These are phyloP conservation scores for Avahi laniger DNA, from an alignment of 2,797 vertebrate genomes.

Conservation along the genomic window DNA sequence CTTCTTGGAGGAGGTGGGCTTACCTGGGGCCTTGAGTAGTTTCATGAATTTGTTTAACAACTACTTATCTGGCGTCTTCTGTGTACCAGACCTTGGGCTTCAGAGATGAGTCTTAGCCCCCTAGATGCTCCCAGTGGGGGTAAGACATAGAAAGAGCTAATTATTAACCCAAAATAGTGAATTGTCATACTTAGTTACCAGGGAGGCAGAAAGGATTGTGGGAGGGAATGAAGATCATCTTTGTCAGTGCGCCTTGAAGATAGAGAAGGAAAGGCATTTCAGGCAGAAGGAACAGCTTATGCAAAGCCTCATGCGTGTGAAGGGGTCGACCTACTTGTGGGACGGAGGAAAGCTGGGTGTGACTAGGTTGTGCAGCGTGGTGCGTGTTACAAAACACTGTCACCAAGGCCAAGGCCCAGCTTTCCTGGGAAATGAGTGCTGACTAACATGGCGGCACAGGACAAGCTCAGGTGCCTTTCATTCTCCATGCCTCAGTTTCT, in stretches of 20 bases:
- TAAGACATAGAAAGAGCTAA: background rate
- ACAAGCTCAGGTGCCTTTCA: background rate
- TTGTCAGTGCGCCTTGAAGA: background rate
- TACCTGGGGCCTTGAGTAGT: background rate
- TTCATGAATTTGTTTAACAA: background rate
- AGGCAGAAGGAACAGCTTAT: background rate
- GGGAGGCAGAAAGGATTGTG: background rate
- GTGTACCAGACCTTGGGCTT: background rate
- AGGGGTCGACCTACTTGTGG: background rate
- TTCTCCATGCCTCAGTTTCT: background rate
- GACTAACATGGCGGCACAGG: background rate
- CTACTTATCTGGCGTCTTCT: background rate
- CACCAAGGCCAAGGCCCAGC: background rate
- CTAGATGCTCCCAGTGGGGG: background rate
- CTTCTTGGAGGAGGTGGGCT: conserved; percentile 44
- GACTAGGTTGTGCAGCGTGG: accelerated
- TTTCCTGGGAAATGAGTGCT: background rate
- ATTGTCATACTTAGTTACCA: background rate
- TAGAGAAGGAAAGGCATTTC: background rate
- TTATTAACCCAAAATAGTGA: background rate
- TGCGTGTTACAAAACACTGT: accelerated
- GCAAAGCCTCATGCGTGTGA: background rate
- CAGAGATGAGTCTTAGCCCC: background rate
- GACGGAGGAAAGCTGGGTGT: background rate
- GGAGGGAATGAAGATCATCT: background rate